phyloP scores from a whole-genome alignment of 2,113 vertebrate genomes.

The Climacteris rufus region DNA sequence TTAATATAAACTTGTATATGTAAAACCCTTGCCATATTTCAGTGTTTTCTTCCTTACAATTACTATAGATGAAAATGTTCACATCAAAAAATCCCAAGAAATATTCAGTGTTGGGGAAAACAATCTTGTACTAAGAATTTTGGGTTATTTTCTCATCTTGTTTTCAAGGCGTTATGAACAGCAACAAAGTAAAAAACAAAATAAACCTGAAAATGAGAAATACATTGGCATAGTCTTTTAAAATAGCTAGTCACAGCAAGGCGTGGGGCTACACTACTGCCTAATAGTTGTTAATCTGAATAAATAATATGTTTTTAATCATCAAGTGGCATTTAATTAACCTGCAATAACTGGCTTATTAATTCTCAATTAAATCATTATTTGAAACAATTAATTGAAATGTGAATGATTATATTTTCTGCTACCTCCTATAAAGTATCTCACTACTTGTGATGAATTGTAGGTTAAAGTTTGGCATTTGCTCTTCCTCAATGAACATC shows the following conservation, averaged over 20 bases:
- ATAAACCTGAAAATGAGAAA: slow-evolving; percentile 28
- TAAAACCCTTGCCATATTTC: neutral
- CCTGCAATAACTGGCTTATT: slow-evolving; percentile 66
- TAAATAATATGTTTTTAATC: slow-evolving; percentile 74
- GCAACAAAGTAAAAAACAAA: neutral
- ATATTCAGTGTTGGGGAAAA: neutral
- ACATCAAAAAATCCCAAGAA: neutral
- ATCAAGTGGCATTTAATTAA: slow-evolving; percentile 73
- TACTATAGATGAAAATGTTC: neutral
- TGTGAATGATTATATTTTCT: slow-evolving; percentile 37
- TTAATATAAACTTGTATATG: neutral
- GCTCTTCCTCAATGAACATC: neutral
- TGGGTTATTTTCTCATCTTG: neutral
- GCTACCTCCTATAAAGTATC: neutral
- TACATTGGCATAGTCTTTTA: slow-evolving; percentile 24
- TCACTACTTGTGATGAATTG: slow-evolving; percentile 18
- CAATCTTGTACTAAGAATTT: neutral
- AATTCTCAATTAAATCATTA: slow-evolving; percentile 70
- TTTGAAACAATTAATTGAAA: slow-evolving; percentile 62
- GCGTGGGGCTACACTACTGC: slow-evolving; percentile 20
- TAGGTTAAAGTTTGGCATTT: slow-evolving; percentile 31
- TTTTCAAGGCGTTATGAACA: neutral
- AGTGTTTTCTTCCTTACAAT: neutral
- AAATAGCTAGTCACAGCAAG: slow-evolving; percentile 44
- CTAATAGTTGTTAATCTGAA: slow-evolving; percentile 70